Evolutionary conservation across 2,888 invertebrate genomes (phyloP), one percentile per base, ranked within the genome.

Genomic region (Synergus japonicus): DNA sequence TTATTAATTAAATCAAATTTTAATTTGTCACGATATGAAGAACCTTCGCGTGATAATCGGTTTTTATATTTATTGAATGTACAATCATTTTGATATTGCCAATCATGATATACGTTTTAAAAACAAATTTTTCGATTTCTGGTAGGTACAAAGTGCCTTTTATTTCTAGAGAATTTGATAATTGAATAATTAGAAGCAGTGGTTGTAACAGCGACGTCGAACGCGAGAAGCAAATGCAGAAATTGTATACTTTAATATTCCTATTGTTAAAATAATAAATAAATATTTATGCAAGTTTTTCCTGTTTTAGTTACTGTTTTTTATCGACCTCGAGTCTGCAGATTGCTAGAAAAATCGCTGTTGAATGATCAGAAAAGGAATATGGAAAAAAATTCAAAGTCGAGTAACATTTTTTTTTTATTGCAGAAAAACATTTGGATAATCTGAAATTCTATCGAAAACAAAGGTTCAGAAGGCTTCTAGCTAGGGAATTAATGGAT

Each of bases 211-310:
- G 4, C 66, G 66, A 41, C 37, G 37, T 64, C n/a, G 41, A 77
- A 64, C 64, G 49, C 46, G 64, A 77, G 43, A 44, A 44, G 37
- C 58, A 63, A 29, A 77, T 77, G n/a, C 60, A 67, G 67, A 15
- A 67, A 22, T 22, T 80, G 67, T 78, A 76, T 76, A 81, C 80
- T 78, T 64, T 77, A 73, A 76, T 78, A 41, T 78, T 79, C 78
- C 79, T 80, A 73, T 76, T 77, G 58, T 78, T 77, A 63, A 49
- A 79, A 76, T 78, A 79, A 85, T 54, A 84, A 80, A 89, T 89
- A 88, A 89, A 89, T 87, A 88, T 86, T 80, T 85, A 86, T 87
- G 77, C 77, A 81, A 85, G 89, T 88, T 89, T 86, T 80, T 83
- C 85, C 77, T 81, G 78, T 79, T 65, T 66, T 79, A 43, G 18